phyloP scores from a whole-genome alignment of 2,888 invertebrate species.

The Ypsolopha sequella region DNA sequence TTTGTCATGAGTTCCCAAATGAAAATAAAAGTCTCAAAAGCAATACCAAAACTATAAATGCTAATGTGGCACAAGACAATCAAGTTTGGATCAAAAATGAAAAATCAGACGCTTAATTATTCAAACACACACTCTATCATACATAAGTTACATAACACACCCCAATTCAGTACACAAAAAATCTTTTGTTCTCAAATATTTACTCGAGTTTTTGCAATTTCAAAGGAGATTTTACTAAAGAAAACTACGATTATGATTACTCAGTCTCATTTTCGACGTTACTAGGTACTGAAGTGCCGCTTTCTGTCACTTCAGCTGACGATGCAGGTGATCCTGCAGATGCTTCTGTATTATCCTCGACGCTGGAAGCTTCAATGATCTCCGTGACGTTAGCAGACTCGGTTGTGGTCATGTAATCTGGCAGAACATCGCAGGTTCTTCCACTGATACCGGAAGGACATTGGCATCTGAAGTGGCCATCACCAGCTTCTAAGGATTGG shows the following conservation, averaged over 20 bases:
- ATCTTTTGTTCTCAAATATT: too few species aligned
- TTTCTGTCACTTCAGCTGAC: conserved; percentile 7
- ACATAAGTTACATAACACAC: too few species aligned
- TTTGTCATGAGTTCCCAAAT: too few species aligned
- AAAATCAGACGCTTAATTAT: too few species aligned
- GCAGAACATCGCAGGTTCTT: conserved; percentile 78
- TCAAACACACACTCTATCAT: too few species aligned
- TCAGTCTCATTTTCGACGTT: conserved; percentile 48
- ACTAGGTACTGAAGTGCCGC: conserved; percentile 17
- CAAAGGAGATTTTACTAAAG: too few species aligned
- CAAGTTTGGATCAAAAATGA: too few species aligned
- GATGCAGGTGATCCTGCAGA: conserved; percentile 9
- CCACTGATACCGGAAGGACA: conserved; percentile 83
- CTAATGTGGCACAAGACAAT: too few species aligned
- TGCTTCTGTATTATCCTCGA: conserved; percentile 6
- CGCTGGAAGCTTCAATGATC: conserved; percentile 8
- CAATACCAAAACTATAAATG: too few species aligned
- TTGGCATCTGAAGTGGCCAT: conserved; percentile 81
- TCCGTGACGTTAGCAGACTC: conserved; percentile 17
- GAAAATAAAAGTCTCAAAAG: too few species aligned
- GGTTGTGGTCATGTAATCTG: conserved; percentile 31
- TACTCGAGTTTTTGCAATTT: too few species aligned
- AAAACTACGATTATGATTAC: neutral
- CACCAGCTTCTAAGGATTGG: conserved; percentile 80
- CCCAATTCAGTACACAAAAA: too few species aligned